phyloP scores from a whole-genome alignment of 2,888 invertebrate genomes.

The Geotrupes spiniger region DNA sequence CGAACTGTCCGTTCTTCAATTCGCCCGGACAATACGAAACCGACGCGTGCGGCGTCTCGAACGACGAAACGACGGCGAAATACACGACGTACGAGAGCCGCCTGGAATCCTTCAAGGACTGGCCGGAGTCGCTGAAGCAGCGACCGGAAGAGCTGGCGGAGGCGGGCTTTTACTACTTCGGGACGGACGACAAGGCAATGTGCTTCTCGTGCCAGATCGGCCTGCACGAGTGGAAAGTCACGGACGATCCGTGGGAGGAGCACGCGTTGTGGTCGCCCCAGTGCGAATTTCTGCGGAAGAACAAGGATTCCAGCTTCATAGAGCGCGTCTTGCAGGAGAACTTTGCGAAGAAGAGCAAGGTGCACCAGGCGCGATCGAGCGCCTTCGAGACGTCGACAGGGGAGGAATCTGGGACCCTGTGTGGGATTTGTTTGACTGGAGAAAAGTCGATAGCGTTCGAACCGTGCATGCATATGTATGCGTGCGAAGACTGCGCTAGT shows the following conservation, averaged over 20 bases:
- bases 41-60: conserved; percentile 3
- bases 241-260: conserved; percentile 73
- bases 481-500: conserved; percentile 83
- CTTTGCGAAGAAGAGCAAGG: too few species aligned
- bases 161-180: conserved; percentile 75
- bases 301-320: not conserved
- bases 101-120: conserved; percentile 59
- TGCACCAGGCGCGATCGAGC: too few species aligned
- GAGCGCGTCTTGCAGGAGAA: too few species aligned
- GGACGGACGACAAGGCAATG: conserved; percentile 68
- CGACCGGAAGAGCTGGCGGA: conserved; percentile 62
- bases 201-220: conserved; percentile 74
- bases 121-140: conserved; percentile 61
- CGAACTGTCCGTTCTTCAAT: conserved; percentile 55
- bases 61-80: not conserved
- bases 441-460: conserved; percentile 83
- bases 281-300: conserved; percentile 65
- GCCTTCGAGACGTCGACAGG: not conserved
- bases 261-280: conserved; percentile 73
- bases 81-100: conserved; percentile 47
- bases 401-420: conserved; percentile 50
- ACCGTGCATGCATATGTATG: conserved; percentile 88
- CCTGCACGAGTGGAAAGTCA: conserved; percentile 71
- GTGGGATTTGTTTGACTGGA: conserved; percentile 83
- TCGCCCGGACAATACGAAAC: not conserved